These are phyloP conservation scores for Zoanthus gigantus DNA, from an alignment of 92 coral and sea anemone genomes.

Conservation along the genomic window DNA sequence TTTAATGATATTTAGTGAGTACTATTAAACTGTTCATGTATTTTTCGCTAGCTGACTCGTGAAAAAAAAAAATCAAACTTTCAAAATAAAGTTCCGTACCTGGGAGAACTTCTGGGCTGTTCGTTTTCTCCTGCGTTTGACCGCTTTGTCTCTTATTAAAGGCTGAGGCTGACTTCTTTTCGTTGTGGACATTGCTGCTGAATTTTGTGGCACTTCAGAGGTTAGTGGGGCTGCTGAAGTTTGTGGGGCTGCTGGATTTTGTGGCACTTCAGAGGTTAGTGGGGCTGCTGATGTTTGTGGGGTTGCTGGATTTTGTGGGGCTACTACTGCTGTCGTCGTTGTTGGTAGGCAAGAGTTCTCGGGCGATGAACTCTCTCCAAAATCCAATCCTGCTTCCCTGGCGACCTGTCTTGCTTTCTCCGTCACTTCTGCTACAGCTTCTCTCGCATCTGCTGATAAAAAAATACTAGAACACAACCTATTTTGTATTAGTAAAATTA, in stretches of 20 bases:
- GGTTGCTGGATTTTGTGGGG: not conserved
- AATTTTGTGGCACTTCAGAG: no score
- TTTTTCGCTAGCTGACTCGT: no score
- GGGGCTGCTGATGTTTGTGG: not conserved
- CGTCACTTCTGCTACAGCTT: constrained; percentile 7
- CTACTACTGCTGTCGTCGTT: not conserved
- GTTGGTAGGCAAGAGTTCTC: not conserved
- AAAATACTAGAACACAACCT: constrained; percentile 2
- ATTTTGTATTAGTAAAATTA: constrained; percentile 10
- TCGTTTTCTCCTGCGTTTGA: no score
- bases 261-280: not conserved
- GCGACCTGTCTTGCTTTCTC: constrained; percentile 33
- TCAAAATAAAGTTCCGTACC: no score
- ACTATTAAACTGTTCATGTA: no score
- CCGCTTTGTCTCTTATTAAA: no score
- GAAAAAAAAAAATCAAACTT: no score
- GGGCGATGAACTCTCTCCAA: constrained; percentile 30
- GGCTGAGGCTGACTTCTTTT: not conserved
- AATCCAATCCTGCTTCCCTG: constrained; percentile 25
- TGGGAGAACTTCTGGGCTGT: no score
- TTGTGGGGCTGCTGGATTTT: not conserved
- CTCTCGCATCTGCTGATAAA: not conserved
- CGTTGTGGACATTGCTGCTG: not conserved
- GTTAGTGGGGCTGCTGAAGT: not conserved
- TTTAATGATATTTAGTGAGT: no score